Base-by-base conservation (phyloP, 2,113 vertebrate species). In the Platysteira castanea region DNA sequence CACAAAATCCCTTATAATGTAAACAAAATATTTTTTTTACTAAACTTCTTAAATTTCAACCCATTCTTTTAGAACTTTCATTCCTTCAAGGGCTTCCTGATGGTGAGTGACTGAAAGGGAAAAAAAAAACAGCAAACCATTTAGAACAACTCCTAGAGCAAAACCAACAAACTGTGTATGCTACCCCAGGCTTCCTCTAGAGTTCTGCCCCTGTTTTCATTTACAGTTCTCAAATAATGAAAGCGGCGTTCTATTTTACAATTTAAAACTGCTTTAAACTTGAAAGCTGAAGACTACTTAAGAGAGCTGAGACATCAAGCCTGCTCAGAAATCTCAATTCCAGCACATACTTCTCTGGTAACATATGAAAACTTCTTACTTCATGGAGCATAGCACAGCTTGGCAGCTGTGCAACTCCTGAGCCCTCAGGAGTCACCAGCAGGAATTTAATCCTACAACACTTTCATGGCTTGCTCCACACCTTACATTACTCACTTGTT, bases 21-120 rank as follows among this genome's bases (percentile, higher is more conserved):
- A 98, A 98, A 98, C 98, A 98, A 98, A 98, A 98, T 98, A 98
- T 31, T 89, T 96, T 97, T 95, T 95, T 97, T 97, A 97, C 98
- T 97, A 97, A 97, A 97, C 84, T 91, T 96, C 87, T 95, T 93
- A 41, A 93, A 91, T 81, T 96, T 97, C 93, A 98, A 97, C 97
- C 97, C 87, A 97, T 97, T 98, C 96, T 98, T 90, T 98, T 97
- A 93, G 98, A 96, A 96, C 97, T 98, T 95, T 96, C 96, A 93
- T 96, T 99, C 95, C 98, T 98, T 94, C 97, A 97, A 65, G 98
- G 98, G 95, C 98, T 99, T 98, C 98, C 98, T 90, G 99, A 99
- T 86, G 98, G 98, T 35, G 98, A 98, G 46, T 98, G 98, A 97
- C 98, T 99, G 97, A 75, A 98, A 98, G 30, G 53, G 83, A 97